Base-by-base conservation (phyloP, 2,888 invertebrate species). In the Drosophila tripunctata region DNA sequence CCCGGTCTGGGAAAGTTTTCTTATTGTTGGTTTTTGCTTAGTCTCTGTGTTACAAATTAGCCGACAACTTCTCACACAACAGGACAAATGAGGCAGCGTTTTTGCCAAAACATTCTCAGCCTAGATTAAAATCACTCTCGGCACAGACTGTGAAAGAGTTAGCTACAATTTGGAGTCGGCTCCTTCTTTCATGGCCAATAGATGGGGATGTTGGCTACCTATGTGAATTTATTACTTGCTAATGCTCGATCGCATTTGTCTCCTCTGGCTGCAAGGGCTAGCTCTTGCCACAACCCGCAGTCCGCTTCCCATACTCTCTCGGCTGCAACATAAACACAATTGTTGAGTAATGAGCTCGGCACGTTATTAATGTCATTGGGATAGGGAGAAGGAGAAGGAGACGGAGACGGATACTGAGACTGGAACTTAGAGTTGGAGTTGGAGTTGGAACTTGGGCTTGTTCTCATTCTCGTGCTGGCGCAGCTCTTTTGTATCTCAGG, bases 201-300 rank as follows among this genome's bases (percentile, higher is more conserved):
- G 77, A 72, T n/a, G n/a, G n/a, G n/a, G n/a, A n/a, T 67, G 71
- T 38, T 12, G 54, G 73, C 71, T 71, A 65, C 74, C 65, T 75
- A 69, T 67, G 73, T 68, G 79, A 88, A 90, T 90, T 90, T 90
- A 89, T 89, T 85, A 80, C 84, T 86, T 66, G 79, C 83, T 88
- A 89, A 89, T 89, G 87, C 78, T 77, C 72, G 78, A 84, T 87
- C 75, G 78, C 77, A 75, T 84, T 87, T 87, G 77, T 77, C 78
- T 73, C 72, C 17, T 4, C 57, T 14, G 36, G 58, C 36, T 36
- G 41, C 48, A 61, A 63, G 72, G 75, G 76, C 75, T 12, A 33
- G 10, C 3, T 17, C 36, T 36, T 5, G 0, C 12, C 15, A 22
- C 21, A 22, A 6, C 12, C 12, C 22, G 14, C 30, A 7, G 6